Conservation (phyloP, 2,888 invertebrate genomes). For the Drosophila histrio region DNA sequence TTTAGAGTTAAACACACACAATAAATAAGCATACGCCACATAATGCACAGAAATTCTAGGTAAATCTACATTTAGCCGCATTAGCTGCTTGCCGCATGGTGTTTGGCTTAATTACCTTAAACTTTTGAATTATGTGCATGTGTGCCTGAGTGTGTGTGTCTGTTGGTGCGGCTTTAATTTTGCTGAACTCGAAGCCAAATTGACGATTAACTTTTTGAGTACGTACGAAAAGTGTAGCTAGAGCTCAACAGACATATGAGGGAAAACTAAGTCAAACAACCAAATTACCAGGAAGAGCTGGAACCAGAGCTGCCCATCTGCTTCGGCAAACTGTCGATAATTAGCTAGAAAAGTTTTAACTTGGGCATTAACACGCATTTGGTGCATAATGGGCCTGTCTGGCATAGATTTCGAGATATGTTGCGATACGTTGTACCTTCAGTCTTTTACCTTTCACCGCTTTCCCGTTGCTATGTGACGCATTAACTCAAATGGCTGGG, state of each 20-base stretch:
- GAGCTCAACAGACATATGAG: slow-evolving; percentile 33
- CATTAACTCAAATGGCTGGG: slow-evolving; percentile 51
- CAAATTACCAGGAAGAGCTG: slow-evolving; percentile 2
- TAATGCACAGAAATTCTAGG: slow-evolving; percentile 8
- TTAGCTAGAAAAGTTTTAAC: slow-evolving; percentile 73
- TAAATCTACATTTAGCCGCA: slow-evolving; percentile 16
- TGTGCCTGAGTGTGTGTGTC: not conserved
- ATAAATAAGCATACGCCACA: slow-evolving; percentile 42
- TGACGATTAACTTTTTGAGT: slow-evolving; percentile 60
- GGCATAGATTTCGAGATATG: slow-evolving; percentile 50
- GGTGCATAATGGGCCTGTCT: slow-evolving; percentile 72
- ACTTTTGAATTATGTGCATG: slow-evolving; percentile 1
- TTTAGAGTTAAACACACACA: slow-evolving; percentile 24
- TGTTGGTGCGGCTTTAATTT: slow-evolving; percentile 27
- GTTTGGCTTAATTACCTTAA: slow-evolving; percentile 44
- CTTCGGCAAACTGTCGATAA: slow-evolving; percentile 69
- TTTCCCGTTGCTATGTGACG: slow-evolving; percentile 30
- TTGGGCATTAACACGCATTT: slow-evolving; percentile 69
- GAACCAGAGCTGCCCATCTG: not conserved
- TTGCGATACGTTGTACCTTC: slow-evolving; percentile 7
- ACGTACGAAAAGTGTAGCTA: slow-evolving; percentile 26
- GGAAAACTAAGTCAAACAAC: slow-evolving; percentile 33
- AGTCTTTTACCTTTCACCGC: slow-evolving; percentile 22
- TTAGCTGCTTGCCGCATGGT: slow-evolving; percentile 4
- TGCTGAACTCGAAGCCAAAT: slow-evolving; percentile 34